Evolutionary conservation across 2,113 vertebrate species (phyloP).

Genomic region (Onychostoma macrolepis): DNA sequence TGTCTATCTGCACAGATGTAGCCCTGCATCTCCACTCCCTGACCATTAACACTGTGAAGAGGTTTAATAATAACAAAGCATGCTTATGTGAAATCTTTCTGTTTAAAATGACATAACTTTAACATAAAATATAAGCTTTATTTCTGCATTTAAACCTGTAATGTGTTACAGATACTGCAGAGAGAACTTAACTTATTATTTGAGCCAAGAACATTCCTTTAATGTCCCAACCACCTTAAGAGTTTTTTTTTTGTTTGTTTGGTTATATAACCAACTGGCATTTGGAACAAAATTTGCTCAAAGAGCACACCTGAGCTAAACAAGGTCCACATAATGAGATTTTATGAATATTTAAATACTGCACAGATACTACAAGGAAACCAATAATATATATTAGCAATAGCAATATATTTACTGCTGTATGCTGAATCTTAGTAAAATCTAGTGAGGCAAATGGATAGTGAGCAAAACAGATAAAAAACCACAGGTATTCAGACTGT

Average conservation of each 20-base stretch:
- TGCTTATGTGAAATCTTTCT: neutral
- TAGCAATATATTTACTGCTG: neutral
- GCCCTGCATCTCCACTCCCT: conserved; percentile 55
- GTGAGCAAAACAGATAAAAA: conserved; percentile 28
- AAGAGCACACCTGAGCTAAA: neutral
- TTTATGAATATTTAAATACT: neutral
- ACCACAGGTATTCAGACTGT: conserved; percentile 46
- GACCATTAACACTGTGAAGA: conserved; percentile 20
- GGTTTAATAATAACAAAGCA: conserved; percentile 51
- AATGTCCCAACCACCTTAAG: too few relatives aligned
- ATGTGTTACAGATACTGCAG: neutral
- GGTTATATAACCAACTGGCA: neutral
- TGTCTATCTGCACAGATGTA: conserved; percentile 18
- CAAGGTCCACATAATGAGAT: neutral
- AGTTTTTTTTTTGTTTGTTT: too few relatives aligned
- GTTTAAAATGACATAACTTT: neutral
- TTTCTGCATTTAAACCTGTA: neutral
- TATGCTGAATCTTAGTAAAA: neutral
- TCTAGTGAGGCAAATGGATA: conserved; percentile 32
- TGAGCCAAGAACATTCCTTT: neutral
- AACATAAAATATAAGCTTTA: neutral
- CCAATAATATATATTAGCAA: neutral
- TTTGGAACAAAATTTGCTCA: neutral
- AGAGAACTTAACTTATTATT: neutral
- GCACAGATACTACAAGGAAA: neutral